Conservation (phyloP, 2,797 vertebrate genomes). For the Poecilia picta region DNA sequence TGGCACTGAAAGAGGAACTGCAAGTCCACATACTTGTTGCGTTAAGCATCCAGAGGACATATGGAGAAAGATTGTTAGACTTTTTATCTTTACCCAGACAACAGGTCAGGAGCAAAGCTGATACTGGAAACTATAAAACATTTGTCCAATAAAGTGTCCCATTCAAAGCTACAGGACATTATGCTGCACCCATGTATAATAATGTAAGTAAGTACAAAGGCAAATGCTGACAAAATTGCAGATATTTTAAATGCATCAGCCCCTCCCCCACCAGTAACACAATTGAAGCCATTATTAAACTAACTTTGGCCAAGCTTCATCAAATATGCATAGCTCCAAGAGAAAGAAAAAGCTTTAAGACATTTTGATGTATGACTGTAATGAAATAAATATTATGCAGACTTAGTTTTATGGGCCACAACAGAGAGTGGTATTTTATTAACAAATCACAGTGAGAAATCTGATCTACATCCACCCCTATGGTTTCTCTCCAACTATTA, state of each 20-base stretch:
- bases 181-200: slow-evolving; percentile 2
- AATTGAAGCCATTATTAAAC: slow-evolving; percentile 26
- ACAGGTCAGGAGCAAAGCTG: slow-evolving; percentile 36
- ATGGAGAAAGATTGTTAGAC: slow-evolving; percentile 33
- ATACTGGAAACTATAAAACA: slow-evolving; percentile 49
- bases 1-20: slow-evolving; percentile 4
- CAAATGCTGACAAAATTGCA: slow-evolving; percentile 8
- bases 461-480: neutral
- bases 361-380: slow-evolving; percentile 11
- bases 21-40: slow-evolving; percentile 37
- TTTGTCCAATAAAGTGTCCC: slow-evolving; percentile 5
- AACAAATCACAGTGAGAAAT: neutral
- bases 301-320: neutral
- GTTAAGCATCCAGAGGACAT: slow-evolving; percentile 43
- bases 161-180: slow-evolving; percentile 45
- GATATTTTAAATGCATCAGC: slow-evolving; percentile 16
- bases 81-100: slow-evolving; percentile 51
- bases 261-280: neutral
- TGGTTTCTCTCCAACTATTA: neutral
- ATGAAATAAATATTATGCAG: neutral
- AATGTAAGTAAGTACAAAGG: slow-evolving; percentile 12
- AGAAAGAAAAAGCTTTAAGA: neutral
- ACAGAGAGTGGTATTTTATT: neutral
- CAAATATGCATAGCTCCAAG: neutral
- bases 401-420: neutral